A percentile compares a stretch with the other conserved stretches of the same genome.
These are phyloP conservation scores for Drosophila anceps DNA, from an alignment of 2,888 invertebrate genomes.

Conservation along the genomic window DNA sequence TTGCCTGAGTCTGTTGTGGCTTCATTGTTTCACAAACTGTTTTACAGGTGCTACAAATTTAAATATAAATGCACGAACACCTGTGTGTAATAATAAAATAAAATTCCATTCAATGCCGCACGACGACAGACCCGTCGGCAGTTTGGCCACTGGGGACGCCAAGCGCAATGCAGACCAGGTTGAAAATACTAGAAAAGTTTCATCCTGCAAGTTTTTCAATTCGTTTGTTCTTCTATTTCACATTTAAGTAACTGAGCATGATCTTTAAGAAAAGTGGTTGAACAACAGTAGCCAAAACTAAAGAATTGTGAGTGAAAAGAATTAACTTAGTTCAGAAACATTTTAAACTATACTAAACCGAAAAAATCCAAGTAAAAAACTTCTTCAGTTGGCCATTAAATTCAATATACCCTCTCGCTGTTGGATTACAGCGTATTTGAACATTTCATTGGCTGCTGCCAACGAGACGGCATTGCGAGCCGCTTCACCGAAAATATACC, in stretches of 20 bases:
- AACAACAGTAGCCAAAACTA: background rate
- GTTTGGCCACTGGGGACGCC: conserved; percentile 45
- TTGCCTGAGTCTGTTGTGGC: conserved; percentile 50
- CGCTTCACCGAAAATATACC: conserved; percentile 25
- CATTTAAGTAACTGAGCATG: conserved; percentile 21
- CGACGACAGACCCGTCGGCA: conserved; percentile 52
- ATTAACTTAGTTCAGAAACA: background rate
- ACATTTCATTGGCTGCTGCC: conserved; percentile 47
- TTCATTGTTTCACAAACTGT: conserved; percentile 76
- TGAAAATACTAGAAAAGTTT: conserved; percentile 43
- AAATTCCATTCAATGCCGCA: conserved; percentile 72
- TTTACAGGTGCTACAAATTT: conserved; percentile 80
- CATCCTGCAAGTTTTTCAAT: conserved; percentile 58
- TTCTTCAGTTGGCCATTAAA: background rate
- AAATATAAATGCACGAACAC: conserved; percentile 73
- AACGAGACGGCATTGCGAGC: conserved; percentile 60
- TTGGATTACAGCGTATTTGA: conserved; percentile 8
- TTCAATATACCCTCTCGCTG: conserved; percentile 11
- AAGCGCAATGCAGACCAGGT: background rate
- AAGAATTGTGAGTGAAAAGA: background rate
- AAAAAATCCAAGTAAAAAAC: background rate
- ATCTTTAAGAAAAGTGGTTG: background rate
- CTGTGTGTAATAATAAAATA: conserved; percentile 78
- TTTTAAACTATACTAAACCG: background rate
- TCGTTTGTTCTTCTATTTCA: conserved; percentile 27